Percentiles rank a stretch among this genome's conserved stretches.
Conservation (phyloP, 2,888 invertebrate genomes). For the Rotaria socialis region DNA sequence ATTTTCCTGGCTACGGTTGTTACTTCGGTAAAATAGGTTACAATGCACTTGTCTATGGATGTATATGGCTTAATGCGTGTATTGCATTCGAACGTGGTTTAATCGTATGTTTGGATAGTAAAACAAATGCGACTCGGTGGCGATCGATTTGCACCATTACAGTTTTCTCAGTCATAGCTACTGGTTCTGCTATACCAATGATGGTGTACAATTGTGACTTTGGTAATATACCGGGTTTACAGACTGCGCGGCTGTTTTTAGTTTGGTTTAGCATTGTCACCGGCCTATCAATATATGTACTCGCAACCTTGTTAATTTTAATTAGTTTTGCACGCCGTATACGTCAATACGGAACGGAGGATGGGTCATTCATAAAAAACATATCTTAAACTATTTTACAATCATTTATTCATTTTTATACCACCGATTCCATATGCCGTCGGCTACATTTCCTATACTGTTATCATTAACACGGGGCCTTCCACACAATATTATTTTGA, state of each 20-base stretch:
- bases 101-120: not conserved
- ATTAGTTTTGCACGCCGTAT: not conserved
- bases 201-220: not conserved
- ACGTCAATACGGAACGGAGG: not conserved
- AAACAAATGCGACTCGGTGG: not conserved
- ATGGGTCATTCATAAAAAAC: not conserved
- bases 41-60: not conserved
- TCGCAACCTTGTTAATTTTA: not conserved
- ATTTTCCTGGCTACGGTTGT: not conserved
- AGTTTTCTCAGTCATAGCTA: not conserved
- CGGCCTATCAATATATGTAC: not conserved
- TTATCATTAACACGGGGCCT: not conserved
- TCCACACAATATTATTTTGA: too few species aligned
- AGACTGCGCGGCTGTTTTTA: not conserved
- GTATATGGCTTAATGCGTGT: not conserved
- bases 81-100: not conserved
- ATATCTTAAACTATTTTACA: not conserved
- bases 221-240: not conserved
- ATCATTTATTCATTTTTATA: slow-evolving; percentile 5
- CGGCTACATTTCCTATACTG: not conserved
- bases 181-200: not conserved
- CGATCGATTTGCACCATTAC: not conserved
- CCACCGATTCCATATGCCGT: not conserved
- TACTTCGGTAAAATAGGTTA: not conserved
- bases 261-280: not conserved